Base-by-base conservation (phyloP, 2,888 invertebrate genomes). In the Campopleginae sp. region DNA sequence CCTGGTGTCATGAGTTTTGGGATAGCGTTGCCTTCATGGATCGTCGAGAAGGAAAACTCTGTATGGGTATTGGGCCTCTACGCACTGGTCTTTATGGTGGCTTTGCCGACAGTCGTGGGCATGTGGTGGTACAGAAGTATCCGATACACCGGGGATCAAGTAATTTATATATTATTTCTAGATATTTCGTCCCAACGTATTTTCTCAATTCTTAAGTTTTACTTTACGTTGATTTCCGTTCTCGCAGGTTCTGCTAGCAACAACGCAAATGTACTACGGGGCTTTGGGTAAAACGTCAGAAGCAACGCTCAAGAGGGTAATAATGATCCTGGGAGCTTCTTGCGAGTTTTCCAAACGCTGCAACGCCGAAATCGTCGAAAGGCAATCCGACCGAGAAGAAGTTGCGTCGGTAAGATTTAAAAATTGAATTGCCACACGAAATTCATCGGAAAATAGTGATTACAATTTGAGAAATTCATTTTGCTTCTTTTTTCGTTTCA, bases 61-160 rank as follows among this genome's bases (percentile, higher is more conserved):
- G 96, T 99, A 33, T 99, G 98, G 98, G 99, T 99, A 7, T 95
- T 99, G 71, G 98, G 98, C 4, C 95, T 98, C 1, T 99, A 99
- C 94, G 99, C 97, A 5, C 95, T 99, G 74, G 97, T 99, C 0
- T 99, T 99, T 94, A 99, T 99, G 99, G 97, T 99, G 80, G 98
- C 99, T 61, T 94, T 99, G 93, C 98, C 98, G 33, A 97, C 97
- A 78, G 96, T 96, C 86, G 98, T 98, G 86, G 99, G 99, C 70
- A 98, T 97, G 89, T 99, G 99, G 99, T 99, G 99, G 99, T 99
- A 99, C 94, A 96, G 98, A 83, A 99, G 99, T 84, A 99, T 99
- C 89, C 97, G 98, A 90, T 99, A 98, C 94, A 98, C 98, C 80
- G 98, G 98, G 84, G 99, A 99, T 93, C 98, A 99, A 95, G 96